These are phyloP conservation scores for Drosophila merina DNA, from an alignment of 2,888 invertebrate species.

Conservation along the genomic window DNA sequence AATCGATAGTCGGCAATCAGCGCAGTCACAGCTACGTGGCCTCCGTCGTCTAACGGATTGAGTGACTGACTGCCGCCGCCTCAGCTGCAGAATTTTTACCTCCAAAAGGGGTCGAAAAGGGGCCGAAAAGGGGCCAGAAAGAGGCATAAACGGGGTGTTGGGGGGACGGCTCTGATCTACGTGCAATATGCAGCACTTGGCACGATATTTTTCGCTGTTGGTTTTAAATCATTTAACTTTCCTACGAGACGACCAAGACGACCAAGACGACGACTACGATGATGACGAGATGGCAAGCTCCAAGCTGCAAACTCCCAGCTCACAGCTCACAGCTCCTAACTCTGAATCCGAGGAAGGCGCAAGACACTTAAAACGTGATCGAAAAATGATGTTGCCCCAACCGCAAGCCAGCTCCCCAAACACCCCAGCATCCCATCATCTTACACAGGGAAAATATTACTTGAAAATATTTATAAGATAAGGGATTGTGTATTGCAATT, in stretches of 20 bases:
- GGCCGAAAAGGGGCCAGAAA: neutral
- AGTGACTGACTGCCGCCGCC: constrained; percentile 69
- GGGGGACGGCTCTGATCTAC: constrained; percentile 46
- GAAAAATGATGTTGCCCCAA: constrained; percentile 76
- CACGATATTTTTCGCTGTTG: constrained; percentile 75
- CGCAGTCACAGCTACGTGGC: constrained; percentile 58
- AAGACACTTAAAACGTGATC: constrained; percentile 80
- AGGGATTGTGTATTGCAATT: neutral
- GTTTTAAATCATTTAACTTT: constrained; percentile 79
- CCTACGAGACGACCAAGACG: constrained; percentile 53
- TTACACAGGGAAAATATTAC: constrained; percentile 11
- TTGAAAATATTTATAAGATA: neutral
- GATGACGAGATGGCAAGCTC: constrained; percentile 31
- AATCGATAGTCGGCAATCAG: constrained; percentile 45
- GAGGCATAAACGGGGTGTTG: constrained; percentile 12
- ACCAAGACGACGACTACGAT: constrained; percentile 20
- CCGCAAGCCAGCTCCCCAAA: constrained; percentile 49
- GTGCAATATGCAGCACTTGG: constrained; percentile 78
- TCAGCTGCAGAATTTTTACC: constrained; percentile 40
- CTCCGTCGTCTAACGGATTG: constrained; percentile 70
- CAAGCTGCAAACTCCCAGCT: constrained; percentile 15
- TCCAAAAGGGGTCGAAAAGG: constrained; percentile 8
- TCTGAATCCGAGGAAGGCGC: constrained; percentile 58
- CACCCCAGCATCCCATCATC: constrained; percentile 46
- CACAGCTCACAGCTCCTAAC: constrained; percentile 24